phyloP scores from a whole-genome alignment of 1,140 invertebrate genomes.

The Lordiphosa mommai region DNA sequence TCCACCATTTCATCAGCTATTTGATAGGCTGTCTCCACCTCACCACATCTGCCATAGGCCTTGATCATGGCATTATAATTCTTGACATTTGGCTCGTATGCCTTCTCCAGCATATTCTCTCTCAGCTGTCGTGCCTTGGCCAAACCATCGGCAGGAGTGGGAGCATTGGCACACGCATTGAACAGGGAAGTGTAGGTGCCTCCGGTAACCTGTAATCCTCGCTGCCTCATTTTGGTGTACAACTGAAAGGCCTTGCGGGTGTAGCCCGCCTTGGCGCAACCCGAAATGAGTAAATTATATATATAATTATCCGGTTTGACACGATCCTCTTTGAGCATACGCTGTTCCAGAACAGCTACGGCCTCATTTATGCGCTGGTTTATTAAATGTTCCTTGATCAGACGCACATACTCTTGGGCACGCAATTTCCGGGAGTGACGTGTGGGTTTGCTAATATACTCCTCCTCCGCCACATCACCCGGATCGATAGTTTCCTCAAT shows the following conservation, averaged over 20 bases:
- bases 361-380: constrained; percentile 86
- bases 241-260: constrained; percentile 91
- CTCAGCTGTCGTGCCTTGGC: constrained; percentile 84
- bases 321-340: constrained; percentile 87
- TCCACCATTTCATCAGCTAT: constrained; percentile 91
- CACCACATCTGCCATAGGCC: constrained; percentile 91
- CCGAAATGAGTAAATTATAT: constrained; percentile 89
- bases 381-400: constrained; percentile 85
- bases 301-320: constrained; percentile 89
- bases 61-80: constrained; percentile 95
- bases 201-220: constrained; percentile 84
- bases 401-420: constrained; percentile 83
- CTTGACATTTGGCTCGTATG: constrained; percentile 85
- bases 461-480: constrained; percentile 82
- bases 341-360: constrained; percentile 86
- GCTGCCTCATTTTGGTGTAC: constrained; percentile 90
- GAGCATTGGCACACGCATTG: constrained; percentile 92
- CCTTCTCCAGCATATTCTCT: constrained; percentile 85
- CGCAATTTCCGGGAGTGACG: constrained; percentile 80
- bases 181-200: constrained; percentile 91
- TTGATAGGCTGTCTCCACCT: constrained; percentile 87
- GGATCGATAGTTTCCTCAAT: not conserved
- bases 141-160: constrained; percentile 84
- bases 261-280: constrained; percentile 89
- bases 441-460: constrained; percentile 80